Percentiles rank a stretch among this genome's conserved stretches.
Evolutionary conservation across 2,888 invertebrate genomes (phyloP).

Genomic region (Heliconius cydno): DNA sequence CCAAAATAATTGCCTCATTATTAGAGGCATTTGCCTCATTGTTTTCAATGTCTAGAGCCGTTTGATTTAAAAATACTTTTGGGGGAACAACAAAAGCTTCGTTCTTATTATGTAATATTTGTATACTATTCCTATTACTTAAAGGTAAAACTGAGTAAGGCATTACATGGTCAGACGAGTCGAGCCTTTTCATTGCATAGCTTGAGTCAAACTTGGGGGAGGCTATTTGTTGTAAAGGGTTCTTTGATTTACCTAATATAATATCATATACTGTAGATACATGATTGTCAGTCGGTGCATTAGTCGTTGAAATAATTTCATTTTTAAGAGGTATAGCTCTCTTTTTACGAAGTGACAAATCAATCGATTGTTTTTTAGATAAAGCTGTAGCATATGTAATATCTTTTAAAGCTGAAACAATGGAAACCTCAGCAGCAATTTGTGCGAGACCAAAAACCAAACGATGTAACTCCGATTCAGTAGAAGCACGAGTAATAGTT

Average conservation of each 20-base stretch:
- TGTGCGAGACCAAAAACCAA: conserved; percentile 77
- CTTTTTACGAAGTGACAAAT: conserved; percentile 71
- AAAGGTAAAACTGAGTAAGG: conserved; percentile 68
- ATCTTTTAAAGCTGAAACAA: conserved; percentile 76
- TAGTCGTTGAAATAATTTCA: conserved; percentile 49
- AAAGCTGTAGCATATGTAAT: conserved; percentile 73
- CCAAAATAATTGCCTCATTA: conserved; percentile 64
- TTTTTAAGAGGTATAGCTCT: conserved; percentile 55
- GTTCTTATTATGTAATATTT: conserved; percentile 57
- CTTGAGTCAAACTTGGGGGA: conserved; percentile 37
- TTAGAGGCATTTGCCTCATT: conserved; percentile 56
- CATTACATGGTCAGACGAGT: conserved; percentile 48
- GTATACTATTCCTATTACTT: conserved; percentile 59
- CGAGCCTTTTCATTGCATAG: conserved; percentile 33
- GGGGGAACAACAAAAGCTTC: conserved; percentile 32
- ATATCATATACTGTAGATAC: conserved; percentile 59
- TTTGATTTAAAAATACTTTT: conserved; percentile 77
- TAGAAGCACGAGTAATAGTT: conserved; percentile 70
- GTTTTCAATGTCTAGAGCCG: conserved; percentile 69
- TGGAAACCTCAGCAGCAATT: conserved; percentile 77
- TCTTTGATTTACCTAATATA: conserved; percentile 64
- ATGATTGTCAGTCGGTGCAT: conserved; percentile 42
- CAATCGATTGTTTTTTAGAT: conserved; percentile 76
- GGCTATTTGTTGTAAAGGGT: conserved; percentile 6
- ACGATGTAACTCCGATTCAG: conserved; percentile 78